Evolutionary conservation across 2,113 vertebrate species (phyloP), one percentile per base, ranked within the genome.

Genomic region (Atractosteus spatula): DNA sequence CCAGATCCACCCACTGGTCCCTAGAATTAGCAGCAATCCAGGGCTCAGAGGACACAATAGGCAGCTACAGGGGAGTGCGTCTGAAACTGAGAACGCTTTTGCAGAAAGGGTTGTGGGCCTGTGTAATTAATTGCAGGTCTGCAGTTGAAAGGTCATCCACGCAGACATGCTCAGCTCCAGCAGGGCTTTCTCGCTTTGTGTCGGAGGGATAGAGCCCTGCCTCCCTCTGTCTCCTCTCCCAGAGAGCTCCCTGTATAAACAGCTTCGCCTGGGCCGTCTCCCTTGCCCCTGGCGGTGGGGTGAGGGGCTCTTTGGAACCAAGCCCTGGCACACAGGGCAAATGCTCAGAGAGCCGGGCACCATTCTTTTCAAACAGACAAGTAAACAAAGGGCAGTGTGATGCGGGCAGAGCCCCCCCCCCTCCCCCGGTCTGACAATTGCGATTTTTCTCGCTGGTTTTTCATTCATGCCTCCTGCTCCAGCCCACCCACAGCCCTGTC

Each of bases 401-500:
- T 4, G 13, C 51, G 6, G 61, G 54, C 47, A 44, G 67, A 10
- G 45, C 10, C 51, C 43, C 51, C 43, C 51, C 41, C 29, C 13
- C 17, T 41, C 69, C 56, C 13, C 67, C 41, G 3, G 57, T 54
- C 62, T 76, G 68, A 4, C 4, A 7, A 10, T 8, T 41, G 1
- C 41, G 8, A 7, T 43, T 65, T 41, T 65, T 8, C 62, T 43
- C 7, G 62, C 13, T 65, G 62, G 8, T 8, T 65, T 16, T 76
- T 84, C 82, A 84, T 82, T 84, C 77, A 84, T 74, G 71, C 55
- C 62, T 51, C 56, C 74, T 56, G 66, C 62, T 16, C 55, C 66
- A 69, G 76, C 73, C 77, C 75, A 74, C 77, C 80, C 75, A 79
- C 74, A 68, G 61, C 10, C 66, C 44, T 47, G 69, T 76, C 80